A percentile compares a stretch with the other conserved stretches of the same genome.
Evolutionary conservation across 64 coral and sea anemone genomes (phyloP).

Genomic region (Porites lutea): DNA sequence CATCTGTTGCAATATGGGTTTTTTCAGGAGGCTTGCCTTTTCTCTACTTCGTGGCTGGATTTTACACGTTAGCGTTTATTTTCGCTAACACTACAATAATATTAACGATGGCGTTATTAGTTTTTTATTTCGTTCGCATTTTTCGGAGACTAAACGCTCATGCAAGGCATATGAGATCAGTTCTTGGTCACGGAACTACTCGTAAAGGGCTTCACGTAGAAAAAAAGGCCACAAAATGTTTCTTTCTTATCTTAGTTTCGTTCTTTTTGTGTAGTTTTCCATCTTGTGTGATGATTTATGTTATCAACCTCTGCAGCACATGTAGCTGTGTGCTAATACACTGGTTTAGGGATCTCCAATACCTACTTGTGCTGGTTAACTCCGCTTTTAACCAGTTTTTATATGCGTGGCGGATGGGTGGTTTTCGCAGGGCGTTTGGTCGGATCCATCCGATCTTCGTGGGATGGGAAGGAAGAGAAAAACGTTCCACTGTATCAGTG

Average conservation of each 20-base stretch:
- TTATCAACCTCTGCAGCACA: constrained; percentile 69
- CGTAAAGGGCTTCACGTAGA: constrained; percentile 11
- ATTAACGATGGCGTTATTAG: constrained; percentile 19
- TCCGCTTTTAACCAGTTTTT: constrained; percentile 75
- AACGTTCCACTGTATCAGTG: not conserved
- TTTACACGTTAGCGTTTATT: constrained; percentile 67
- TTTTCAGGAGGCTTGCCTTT: constrained; percentile 36
- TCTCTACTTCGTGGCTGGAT: constrained; percentile 55
- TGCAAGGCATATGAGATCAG: not conserved
- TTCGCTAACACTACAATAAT: constrained; percentile 68
- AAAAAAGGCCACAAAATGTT: constrained; percentile 60
- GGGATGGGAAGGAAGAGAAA: not conserved
- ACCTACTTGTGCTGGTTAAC: constrained; percentile 42
- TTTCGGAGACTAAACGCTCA: constrained; percentile 52
- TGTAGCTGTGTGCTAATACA: constrained; percentile 73
- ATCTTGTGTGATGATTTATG: constrained; percentile 69
- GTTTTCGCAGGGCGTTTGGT: constrained; percentile 50
- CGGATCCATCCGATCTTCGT: constrained; percentile 9
- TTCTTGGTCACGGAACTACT: not conserved
- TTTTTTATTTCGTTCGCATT: constrained; percentile 60
- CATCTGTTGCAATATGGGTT: constrained; percentile 63
- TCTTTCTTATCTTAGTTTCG: constrained; percentile 54
- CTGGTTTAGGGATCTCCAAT: constrained; percentile 77
- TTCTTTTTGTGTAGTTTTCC: constrained; percentile 66
- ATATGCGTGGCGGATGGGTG: constrained; percentile 72